phyloP scores from a whole-genome alignment of 2,888 invertebrate genomes.

The Julus scanicus region DNA sequence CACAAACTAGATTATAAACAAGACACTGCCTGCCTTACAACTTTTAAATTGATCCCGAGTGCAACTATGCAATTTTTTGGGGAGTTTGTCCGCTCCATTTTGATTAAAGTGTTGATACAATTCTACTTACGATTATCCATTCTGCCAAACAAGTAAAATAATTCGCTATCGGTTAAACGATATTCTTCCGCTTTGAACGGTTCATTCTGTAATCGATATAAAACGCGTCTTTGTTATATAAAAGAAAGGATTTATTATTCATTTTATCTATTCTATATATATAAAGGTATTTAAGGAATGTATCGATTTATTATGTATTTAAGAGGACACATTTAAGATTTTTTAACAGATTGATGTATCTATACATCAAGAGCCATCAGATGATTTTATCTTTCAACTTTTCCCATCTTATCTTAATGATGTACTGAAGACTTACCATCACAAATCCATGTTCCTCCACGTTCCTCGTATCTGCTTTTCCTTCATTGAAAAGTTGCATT shows the following conservation, averaged over 20 bases:
- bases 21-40: not conserved
- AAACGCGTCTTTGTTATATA: not conserved
- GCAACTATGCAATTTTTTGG: not conserved
- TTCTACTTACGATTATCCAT: slow-evolving; percentile 9
- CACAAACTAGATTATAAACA: not conserved
- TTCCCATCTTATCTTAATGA: too few species aligned
- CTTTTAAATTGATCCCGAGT: not conserved
- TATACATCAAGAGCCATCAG: too few species aligned
- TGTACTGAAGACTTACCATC: not conserved
- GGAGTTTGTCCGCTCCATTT: not conserved
- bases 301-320: too few species aligned
- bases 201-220: not conserved
- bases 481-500: not conserved
- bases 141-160: slow-evolving; percentile 16
- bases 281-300: too few species aligned
- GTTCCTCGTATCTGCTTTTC: not conserved
- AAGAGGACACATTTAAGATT: too few species aligned
- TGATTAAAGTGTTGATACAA: not conserved
- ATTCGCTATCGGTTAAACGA: not conserved
- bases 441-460: not conserved
- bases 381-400: too few species aligned
- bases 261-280: too few species aligned
- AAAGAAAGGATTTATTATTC: too few species aligned
- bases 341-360: too few species aligned
- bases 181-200: not conserved